phyloP scores from a whole-genome alignment of 2,888 invertebrate species.

The Neuroscelio doddi region DNA sequence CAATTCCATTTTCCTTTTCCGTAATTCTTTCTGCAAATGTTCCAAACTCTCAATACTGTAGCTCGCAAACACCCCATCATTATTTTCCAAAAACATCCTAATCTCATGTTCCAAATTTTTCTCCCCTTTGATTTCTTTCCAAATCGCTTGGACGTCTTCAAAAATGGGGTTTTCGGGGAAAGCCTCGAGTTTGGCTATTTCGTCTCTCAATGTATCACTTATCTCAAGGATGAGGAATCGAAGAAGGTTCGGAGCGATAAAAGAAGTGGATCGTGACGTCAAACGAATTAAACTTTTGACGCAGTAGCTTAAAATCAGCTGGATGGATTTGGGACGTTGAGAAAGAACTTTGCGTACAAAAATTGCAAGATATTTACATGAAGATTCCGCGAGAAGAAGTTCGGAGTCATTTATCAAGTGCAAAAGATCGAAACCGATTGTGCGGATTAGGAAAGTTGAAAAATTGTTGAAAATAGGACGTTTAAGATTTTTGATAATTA shows the following conservation, averaged over 20 bases:
- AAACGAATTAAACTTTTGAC: slow-evolving; percentile 74
- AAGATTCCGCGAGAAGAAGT: slow-evolving; percentile 57
- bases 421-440: slow-evolving; percentile 74
- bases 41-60: slow-evolving; percentile 12
- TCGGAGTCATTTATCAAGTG: slow-evolving; percentile 72
- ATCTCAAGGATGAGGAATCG: slow-evolving; percentile 73
- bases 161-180: slow-evolving; percentile 73
- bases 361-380: slow-evolving; percentile 70
- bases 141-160: slow-evolving; percentile 60
- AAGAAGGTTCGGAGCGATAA: background rate
- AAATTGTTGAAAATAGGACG: slow-evolving; percentile 68
- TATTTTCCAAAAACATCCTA: slow-evolving; percentile 16
- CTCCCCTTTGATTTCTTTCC: slow-evolving; percentile 57
- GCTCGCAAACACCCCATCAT: slow-evolving; percentile 14
- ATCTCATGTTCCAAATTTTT: slow-evolving; percentile 23
- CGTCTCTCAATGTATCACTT: slow-evolving; percentile 70
- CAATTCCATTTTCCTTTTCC: slow-evolving; percentile 9
- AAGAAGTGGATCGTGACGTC: background rate
- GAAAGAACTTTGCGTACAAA: slow-evolving; percentile 73
- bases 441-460: slow-evolving; percentile 75
- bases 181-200: slow-evolving; percentile 74
- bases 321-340: slow-evolving; percentile 70
- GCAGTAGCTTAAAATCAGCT: slow-evolving; percentile 74
- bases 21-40: slow-evolving; percentile 22
- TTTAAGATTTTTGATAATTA: slow-evolving; percentile 69